phyloP scores from a whole-genome alignment of 2,113 vertebrate species.

The Mesembrinibis cayennensis region DNA sequence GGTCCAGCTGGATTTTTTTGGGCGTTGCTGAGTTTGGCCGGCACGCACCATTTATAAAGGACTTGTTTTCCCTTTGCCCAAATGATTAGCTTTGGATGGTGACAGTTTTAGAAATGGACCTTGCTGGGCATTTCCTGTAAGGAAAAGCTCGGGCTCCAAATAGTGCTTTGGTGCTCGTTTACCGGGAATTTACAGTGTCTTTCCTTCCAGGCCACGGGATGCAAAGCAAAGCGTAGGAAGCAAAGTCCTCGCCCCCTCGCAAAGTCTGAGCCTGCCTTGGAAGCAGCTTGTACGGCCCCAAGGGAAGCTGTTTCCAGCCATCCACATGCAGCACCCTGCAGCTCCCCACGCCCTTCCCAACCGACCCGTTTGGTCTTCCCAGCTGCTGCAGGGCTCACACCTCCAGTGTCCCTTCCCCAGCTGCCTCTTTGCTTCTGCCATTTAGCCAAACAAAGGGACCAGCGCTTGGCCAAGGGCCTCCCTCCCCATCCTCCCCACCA shows the following conservation, averaged over 20 bases:
- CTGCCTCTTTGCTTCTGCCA: neutral
- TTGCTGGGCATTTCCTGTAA: neutral
- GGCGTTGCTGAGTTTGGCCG: neutral
- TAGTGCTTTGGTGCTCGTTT: neutral
- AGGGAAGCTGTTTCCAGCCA: neutral
- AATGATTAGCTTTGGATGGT: neutral
- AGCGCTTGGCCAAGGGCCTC: neutral
- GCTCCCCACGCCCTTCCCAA: neutral
- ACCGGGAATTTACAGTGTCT: neutral
- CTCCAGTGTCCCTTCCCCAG: neutral
- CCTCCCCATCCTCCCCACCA: neutral
- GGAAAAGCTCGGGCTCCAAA: neutral
- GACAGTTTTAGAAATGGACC: neutral
- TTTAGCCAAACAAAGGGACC: neutral
- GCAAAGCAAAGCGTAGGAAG: neutral
- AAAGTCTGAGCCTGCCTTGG: neutral
- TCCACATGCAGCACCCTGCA: neutral
- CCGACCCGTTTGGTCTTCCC: neutral
- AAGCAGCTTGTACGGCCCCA: neutral
- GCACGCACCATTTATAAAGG: neutral
- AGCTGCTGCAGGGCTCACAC: neutral
- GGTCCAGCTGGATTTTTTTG: neutral
- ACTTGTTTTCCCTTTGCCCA: neutral
- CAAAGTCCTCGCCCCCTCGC: neutral
- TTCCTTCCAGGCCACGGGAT: neutral